Conservation (phyloP, 2,888 invertebrate genomes). For the Phasia obesa region DNA sequence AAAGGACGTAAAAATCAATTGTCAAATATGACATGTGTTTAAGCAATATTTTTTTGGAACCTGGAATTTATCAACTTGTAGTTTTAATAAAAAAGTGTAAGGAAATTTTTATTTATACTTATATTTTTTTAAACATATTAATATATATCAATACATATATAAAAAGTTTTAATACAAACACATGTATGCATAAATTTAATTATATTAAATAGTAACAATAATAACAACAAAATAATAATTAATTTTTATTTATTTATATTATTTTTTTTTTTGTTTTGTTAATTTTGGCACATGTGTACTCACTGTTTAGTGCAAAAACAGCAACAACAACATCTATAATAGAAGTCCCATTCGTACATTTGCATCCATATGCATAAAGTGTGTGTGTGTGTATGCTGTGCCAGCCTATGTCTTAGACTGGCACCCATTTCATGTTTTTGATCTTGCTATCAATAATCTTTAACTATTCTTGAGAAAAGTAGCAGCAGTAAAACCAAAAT, state of each 20-base stretch:
- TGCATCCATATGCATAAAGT: conserved; percentile 13
- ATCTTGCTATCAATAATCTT: too few species aligned
- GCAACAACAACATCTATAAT: conserved; percentile 21
- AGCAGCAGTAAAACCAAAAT: too few species aligned
- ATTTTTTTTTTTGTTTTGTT: conserved; percentile 21
- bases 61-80: too few species aligned
- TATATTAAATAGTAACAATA: conserved; percentile 39
- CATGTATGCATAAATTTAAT: not conserved
- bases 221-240: conserved; percentile 48
- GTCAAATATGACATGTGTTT: too few species aligned
- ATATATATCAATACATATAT: not conserved
- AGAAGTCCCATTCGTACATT: conserved; percentile 28
- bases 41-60: too few species aligned
- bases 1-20: too few species aligned
- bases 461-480: too few species aligned
- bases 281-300: conserved; percentile 68
- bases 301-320: conserved; percentile 46
- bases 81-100: conserved; percentile 24
- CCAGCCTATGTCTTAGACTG: conserved; percentile 6
- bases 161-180: not conserved
- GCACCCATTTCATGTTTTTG: not conserved
- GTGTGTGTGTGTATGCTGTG: conserved; percentile 14
- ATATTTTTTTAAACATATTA: not conserved
- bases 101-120: not conserved
- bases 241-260: not conserved